Conservation (phyloP, 2,797 vertebrate genomes). For the Danio choprae region DNA sequence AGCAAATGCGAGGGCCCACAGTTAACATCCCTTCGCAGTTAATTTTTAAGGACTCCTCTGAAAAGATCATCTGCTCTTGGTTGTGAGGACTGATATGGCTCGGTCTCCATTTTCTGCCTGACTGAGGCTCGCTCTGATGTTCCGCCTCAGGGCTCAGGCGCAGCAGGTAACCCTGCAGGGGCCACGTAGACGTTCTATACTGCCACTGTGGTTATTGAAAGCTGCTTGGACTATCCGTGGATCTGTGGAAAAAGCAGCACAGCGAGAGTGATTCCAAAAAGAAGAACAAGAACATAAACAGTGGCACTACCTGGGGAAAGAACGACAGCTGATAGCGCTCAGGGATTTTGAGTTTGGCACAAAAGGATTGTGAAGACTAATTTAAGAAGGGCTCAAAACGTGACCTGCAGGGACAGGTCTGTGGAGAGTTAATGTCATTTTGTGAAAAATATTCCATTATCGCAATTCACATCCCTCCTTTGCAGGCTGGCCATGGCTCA, state of each 20-base stretch:
- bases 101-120: constrained; percentile 77
- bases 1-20: constrained; percentile 63
- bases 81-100: constrained; percentile 62
- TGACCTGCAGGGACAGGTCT: constrained; percentile 63
- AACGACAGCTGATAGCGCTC: neutral
- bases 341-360: constrained; percentile 14
- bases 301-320: constrained; percentile 2
- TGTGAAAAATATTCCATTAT: constrained; percentile 53
- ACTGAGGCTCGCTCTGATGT: constrained; percentile 73
- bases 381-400: constrained; percentile 47
- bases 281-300: constrained; percentile 1
- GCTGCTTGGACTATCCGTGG: constrained; percentile 21
- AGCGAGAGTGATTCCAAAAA: neutral
- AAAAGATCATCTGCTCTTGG: constrained; percentile 72
- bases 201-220: constrained; percentile 17
- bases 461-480: neutral
- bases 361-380: constrained; percentile 18
- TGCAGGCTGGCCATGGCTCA: neutral
- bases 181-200: constrained; percentile 12
- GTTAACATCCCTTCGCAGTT: constrained; percentile 68
- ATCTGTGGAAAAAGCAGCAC: constrained; percentile 7
- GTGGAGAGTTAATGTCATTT: constrained; percentile 73
- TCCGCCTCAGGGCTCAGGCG: constrained; percentile 52
- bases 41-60: constrained; percentile 71
- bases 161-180: constrained; percentile 44